Evolutionary conservation across 2,797 vertebrate genomes (phyloP).

Genomic region (Amblyraja radiata): DNA sequence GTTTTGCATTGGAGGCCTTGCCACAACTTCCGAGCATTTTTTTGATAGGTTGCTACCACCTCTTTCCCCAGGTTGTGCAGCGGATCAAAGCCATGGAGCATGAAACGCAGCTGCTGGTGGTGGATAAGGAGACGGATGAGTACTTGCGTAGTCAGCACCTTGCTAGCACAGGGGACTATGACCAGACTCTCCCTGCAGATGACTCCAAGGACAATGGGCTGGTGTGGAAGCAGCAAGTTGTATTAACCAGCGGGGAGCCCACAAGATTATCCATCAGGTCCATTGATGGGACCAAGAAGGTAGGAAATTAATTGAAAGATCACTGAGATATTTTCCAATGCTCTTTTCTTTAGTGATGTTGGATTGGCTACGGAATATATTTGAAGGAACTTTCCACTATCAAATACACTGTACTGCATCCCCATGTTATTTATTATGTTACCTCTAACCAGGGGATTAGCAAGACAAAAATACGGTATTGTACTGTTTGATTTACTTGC

Average conservation of each 20-base stretch:
- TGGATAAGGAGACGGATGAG: slow-evolving; percentile 80
- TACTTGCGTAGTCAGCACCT: slow-evolving; percentile 64
- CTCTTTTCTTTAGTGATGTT: neutral
- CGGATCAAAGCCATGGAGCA: slow-evolving; percentile 74
- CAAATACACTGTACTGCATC: neutral
- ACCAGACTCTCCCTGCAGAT: slow-evolving; percentile 48
- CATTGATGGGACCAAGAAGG: slow-evolving; percentile 73
- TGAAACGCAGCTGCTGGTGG: slow-evolving; percentile 77
- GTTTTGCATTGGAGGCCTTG: neutral
- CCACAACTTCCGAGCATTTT: neutral
- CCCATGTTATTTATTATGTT: neutral
- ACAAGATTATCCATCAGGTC: slow-evolving; percentile 66
- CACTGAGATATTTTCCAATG: neutral
- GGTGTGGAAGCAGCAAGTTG: slow-evolving; percentile 63
- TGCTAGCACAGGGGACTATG: slow-evolving; percentile 70
- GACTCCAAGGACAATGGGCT: slow-evolving; percentile 59
- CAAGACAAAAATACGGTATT: neutral
- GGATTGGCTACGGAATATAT: neutral
- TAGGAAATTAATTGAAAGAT: slow-evolving; percentile 46
- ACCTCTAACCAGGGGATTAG: neutral
- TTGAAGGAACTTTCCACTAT: neutral
- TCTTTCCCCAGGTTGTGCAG: slow-evolving; percentile 71
- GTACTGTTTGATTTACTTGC: neutral
- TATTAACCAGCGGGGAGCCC: slow-evolving; percentile 51
- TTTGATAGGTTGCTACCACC: neutral